Conservation (phyloP, 2,113 vertebrate species). For the Machaerirhynchus nigripectus region DNA sequence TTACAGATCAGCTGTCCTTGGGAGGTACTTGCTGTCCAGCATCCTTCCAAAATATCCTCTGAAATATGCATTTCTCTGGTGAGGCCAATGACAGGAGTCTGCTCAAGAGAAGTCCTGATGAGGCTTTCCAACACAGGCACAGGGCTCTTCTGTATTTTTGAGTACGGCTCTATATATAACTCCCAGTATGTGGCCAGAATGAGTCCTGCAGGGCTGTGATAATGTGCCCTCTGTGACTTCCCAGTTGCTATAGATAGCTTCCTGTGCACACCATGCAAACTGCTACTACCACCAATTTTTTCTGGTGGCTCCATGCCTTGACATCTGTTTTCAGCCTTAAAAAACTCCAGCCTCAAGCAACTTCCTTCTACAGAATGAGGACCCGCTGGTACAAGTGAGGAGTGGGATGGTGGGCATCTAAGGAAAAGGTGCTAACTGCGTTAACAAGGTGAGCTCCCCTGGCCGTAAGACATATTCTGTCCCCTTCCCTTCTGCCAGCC, state of each 20-base stretch:
- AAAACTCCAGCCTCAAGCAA: neutral
- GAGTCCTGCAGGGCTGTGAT: neutral
- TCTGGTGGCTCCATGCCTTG: neutral
- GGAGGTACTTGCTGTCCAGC: neutral
- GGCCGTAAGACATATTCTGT: rapidly evolving
- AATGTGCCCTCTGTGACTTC: neutral
- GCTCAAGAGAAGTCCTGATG: neutral
- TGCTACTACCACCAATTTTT: neutral
- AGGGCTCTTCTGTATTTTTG: neutral
- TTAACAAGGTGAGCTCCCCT: neutral
- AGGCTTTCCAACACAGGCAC: neutral
- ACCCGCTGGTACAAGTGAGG: neutral
- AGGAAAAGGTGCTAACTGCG: rapidly evolving
- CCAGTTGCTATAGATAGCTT: neutral
- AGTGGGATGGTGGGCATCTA: no score
- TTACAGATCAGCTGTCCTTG: neutral
- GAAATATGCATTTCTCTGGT: neutral
- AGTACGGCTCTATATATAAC: neutral
- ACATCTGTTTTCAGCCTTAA: neutral
- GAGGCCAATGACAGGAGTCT: neutral
- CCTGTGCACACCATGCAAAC: neutral
- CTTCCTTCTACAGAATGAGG: neutral
- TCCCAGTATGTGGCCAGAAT: neutral
- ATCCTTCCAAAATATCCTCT: neutral
- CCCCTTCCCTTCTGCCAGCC: neutral